Conservation (phyloP, 2,113 vertebrate species). For the Leucopsar rothschildi region DNA sequence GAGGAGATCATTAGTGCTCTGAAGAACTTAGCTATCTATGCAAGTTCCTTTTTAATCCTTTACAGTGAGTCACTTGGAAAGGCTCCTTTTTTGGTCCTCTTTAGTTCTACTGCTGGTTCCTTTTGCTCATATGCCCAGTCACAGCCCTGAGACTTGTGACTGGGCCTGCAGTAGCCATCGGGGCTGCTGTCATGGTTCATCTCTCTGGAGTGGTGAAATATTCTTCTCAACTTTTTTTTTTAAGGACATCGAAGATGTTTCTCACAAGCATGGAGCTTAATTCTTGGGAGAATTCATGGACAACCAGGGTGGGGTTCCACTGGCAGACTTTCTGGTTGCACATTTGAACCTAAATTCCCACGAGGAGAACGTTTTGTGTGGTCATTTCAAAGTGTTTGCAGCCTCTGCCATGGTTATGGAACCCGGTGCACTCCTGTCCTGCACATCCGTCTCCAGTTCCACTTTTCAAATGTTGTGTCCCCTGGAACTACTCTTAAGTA, state of each 20-base stretch:
- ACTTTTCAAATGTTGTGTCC: neutral
- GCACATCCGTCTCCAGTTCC: neutral
- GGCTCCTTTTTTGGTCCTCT: constrained; percentile 8
- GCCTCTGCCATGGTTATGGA: neutral
- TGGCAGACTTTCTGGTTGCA: neutral
- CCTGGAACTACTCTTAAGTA: neutral
- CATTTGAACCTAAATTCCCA: neutral
- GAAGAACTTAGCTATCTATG: neutral
- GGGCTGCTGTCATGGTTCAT: neutral
- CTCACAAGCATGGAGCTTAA: neutral
- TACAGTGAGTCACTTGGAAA: neutral
- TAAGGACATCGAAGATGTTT: neutral
- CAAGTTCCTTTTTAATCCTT: constrained; percentile 6
- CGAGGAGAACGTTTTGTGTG: neutral
- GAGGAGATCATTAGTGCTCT: neutral
- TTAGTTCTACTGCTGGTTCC: neutral
- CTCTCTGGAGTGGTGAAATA: neutral
- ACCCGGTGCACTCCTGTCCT: neutral
- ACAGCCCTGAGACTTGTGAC: neutral
- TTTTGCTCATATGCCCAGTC: neutral
- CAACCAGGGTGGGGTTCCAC: neutral
- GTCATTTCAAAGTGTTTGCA: neutral
- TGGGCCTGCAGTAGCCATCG: neutral
- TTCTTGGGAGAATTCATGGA: neutral
- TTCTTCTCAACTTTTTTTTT: neutral